Evolutionary conservation across 2,797 vertebrate species (phyloP).

Genomic region (Petrocephalus sullivani): DNA sequence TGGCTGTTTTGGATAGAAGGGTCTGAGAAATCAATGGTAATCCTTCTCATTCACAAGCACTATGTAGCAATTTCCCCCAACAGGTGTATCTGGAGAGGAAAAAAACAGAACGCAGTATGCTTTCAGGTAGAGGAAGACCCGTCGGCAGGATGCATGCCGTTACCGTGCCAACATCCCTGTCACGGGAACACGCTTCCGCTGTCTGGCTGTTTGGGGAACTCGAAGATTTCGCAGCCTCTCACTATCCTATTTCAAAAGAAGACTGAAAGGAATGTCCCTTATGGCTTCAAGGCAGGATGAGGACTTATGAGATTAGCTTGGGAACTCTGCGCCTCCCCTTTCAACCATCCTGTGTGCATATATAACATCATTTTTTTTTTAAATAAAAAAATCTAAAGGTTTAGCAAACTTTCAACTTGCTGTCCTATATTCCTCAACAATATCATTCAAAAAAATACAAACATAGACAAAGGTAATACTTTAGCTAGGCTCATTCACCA

Average conservation of each 20-base stretch:
- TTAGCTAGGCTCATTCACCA: not conserved
- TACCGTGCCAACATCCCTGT: not conserved
- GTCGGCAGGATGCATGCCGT: not conserved
- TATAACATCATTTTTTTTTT: not conserved
- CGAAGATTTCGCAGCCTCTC: not conserved
- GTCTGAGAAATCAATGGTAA: not conserved
- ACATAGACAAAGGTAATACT: not conserved
- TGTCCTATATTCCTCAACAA: not conserved
- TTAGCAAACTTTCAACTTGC: not conserved
- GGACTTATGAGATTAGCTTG: not conserved
- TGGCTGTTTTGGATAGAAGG: not conserved
- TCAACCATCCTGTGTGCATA: not conserved
- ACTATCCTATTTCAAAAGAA: not conserved
- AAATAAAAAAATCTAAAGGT: not conserved
- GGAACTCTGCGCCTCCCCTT: not conserved
- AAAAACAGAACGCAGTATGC: not conserved
- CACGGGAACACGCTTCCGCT: not conserved
- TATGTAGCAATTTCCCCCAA: not conserved
- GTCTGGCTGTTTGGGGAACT: not conserved
- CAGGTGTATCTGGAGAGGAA: not conserved
- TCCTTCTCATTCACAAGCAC: not conserved
- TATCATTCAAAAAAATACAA: not conserved
- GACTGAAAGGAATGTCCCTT: not conserved
- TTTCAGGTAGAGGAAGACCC: not conserved
- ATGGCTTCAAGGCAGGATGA: not conserved